Evolutionary conservation across 2,888 invertebrate species (phyloP).

Genomic region (Argyra leucocephala): DNA sequence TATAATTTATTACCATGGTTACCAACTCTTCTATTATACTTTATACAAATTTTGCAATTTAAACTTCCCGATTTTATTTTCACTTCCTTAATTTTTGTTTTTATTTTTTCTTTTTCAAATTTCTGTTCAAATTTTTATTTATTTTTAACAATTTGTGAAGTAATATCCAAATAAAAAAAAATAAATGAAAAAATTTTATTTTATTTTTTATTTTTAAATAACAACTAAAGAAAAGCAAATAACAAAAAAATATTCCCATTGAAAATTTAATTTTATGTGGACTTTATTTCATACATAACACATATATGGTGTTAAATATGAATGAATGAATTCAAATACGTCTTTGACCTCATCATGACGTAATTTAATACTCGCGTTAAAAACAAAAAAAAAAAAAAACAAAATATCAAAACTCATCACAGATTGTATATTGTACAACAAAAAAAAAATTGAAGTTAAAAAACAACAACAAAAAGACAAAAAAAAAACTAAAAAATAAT

Average conservation of each 20-base stretch:
- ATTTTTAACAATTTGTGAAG: not conserved
- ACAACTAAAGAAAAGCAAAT: not conserved
- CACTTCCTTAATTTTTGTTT: not conserved
- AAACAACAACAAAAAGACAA: not conserved
- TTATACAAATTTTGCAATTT: not conserved
- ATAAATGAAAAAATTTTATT: not conserved
- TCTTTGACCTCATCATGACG: constrained; percentile 6
- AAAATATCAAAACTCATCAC: not conserved
- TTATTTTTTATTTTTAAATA: not conserved
- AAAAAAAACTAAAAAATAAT: not conserved
- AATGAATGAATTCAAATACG: not conserved
- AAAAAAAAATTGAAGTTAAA: not conserved
- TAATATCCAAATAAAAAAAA: not conserved
- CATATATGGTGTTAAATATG: not conserved
- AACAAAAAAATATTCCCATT: not conserved
- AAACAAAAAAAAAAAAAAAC: not conserved
- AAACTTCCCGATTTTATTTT: constrained; percentile 1
- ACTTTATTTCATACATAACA: not conserved
- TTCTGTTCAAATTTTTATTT: too few species aligned
- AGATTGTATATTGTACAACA: too few species aligned
- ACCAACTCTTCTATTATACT: not conserved
- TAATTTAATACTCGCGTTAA: constrained; percentile 2
- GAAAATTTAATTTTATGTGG: not conserved
- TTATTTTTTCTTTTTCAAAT: not conserved
- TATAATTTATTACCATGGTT: not conserved